These are phyloP conservation scores for Papilio xuthus DNA, from an alignment of 1,140 invertebrate genomes.

Conservation along the genomic window DNA sequence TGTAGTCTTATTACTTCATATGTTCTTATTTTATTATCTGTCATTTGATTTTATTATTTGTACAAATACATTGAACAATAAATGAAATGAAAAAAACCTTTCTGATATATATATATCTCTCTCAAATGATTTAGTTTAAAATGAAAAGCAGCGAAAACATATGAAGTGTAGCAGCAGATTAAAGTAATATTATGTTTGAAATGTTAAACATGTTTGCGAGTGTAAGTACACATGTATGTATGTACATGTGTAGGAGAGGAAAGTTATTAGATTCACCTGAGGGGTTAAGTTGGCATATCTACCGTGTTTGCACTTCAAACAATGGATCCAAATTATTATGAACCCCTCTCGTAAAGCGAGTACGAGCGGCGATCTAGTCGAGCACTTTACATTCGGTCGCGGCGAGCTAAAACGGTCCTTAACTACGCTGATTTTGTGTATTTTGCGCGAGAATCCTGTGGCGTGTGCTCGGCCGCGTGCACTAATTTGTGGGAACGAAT, in stretches of 20 bases:
- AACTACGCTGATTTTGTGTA: conserved; percentile 5
- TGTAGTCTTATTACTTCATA: background rate
- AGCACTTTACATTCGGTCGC: background rate
- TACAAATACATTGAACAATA: background rate
- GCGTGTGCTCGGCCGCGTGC: background rate
- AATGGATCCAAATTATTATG: conserved; percentile 68
- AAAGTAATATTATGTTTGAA: conserved; percentile 25
- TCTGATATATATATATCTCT: too few relatives aligned
- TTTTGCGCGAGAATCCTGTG: conserved; percentile 5
- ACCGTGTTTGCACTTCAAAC: conserved; percentile 70
- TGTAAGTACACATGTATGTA: background rate
- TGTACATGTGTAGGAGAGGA: conserved; percentile 39
- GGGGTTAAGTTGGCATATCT: conserved; percentile 57
- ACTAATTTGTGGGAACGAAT: conserved; percentile 32
- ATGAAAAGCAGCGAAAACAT: background rate
- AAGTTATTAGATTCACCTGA: conserved; percentile 73
- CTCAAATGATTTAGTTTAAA: too few relatives aligned
- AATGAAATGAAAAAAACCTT: background rate
- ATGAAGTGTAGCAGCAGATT: background rate
- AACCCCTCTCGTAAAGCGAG: conserved; percentile 47
- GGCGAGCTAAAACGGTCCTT: conserved; percentile 22
- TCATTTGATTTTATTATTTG: background rate
- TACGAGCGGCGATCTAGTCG: conserved; percentile 31
- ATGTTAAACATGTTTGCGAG: conserved; percentile 43
- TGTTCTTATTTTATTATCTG: background rate